A percentile compares a stretch with the other conserved stretches of the same genome.
phyloP scores from a whole-genome alignment of 2,888 invertebrate species.

The Cotesia congregata region DNA sequence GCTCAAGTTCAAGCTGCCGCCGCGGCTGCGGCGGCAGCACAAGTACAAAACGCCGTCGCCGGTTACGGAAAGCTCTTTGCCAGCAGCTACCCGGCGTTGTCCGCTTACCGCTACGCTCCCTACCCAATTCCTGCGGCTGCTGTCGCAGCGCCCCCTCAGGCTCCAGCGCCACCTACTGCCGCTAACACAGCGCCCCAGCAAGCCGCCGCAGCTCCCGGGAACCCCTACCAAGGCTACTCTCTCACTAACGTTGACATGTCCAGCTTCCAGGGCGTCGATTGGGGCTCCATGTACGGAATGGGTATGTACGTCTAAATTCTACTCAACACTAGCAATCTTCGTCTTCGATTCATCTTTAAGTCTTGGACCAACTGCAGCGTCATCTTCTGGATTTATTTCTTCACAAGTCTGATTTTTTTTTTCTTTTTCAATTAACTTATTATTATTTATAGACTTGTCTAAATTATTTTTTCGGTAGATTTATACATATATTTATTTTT shows the following conservation, averaged over 20 bases:
- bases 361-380: conserved; percentile 33
- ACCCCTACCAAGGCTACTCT: conserved; percentile 83
- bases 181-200: conserved; percentile 75
- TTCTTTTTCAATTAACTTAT: conserved; percentile 24
- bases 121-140: conserved; percentile 65
- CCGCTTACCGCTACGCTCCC: conserved; percentile 66
- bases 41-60: conserved; percentile 76
- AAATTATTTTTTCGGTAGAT: conserved; percentile 21
- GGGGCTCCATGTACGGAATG: conserved; percentile 93
- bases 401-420: conserved; percentile 34
- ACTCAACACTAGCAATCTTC: background rate
- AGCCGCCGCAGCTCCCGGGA: conserved; percentile 78
- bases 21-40: conserved; percentile 72
- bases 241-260: conserved; percentile 93
- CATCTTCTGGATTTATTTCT: background rate
- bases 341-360: conserved; percentile 8
- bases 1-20: conserved; percentile 72
- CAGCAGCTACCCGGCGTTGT: conserved; percentile 71
- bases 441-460: background rate
- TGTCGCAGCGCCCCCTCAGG: conserved; percentile 66
- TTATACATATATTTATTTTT: conserved; percentile 30
- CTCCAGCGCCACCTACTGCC: conserved; percentile 72
- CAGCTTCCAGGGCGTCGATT: conserved; percentile 92
- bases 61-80: conserved; percentile 79
- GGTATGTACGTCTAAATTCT: conserved; percentile 87